Conservation (phyloP, 2,113 vertebrate genomes). For the Perca schrenkii region DNA sequence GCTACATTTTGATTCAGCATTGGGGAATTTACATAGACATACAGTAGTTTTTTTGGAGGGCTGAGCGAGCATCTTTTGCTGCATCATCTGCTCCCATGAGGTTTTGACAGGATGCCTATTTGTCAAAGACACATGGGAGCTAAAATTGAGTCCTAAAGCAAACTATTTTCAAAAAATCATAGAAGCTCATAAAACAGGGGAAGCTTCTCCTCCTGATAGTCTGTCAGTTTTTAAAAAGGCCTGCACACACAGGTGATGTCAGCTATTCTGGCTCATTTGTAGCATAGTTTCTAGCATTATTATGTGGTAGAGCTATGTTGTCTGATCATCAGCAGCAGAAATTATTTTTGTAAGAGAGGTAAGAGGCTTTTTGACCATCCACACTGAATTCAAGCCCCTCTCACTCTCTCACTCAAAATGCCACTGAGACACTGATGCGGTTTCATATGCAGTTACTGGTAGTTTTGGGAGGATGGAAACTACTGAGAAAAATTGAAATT, state of each 20-base stretch:
- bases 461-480: neutral
- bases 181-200: too few relatives aligned
- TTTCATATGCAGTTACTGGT: neutral
- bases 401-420: neutral
- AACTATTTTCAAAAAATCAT: too few relatives aligned
- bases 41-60: neutral
- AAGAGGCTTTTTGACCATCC: neutral
- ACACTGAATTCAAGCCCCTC: neutral
- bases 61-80: neutral
- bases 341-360: neutral
- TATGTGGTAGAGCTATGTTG: too few relatives aligned
- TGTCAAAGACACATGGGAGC: neutral
- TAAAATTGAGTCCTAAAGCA: neutral
- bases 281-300: neutral
- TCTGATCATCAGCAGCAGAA: neutral
- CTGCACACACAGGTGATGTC: neutral
- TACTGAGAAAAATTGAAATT: neutral
- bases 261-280: neutral
- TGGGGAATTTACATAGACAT: neutral
- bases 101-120: neutral
- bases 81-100: neutral
- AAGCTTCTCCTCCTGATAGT: neutral
- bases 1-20: neutral
- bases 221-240: neutral
- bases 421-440: neutral